Evolutionary conservation across 2,113 vertebrate species (phyloP), one percentile per base, ranked within the genome.

Genomic region (Onychostruthus taczanowskii): DNA sequence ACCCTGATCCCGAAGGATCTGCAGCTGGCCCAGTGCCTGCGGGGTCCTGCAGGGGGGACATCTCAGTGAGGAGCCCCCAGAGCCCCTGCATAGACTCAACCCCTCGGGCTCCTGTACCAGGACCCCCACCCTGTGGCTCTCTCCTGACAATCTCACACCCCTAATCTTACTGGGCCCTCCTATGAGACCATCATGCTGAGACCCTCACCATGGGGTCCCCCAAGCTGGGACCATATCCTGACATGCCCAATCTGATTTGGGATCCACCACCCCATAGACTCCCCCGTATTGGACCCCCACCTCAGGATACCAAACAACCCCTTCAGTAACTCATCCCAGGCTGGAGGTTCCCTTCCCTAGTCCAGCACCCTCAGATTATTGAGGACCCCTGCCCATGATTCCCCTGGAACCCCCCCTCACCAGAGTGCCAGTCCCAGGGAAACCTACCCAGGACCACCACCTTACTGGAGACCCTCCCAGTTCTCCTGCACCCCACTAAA

Each of bases 21-120:
- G 37, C 84, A 87, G 55, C 84, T 87, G 53, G 84, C 27, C 22
- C 33, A 39, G 33, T 22, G 37, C 37, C 53, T 31, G 30, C 30
- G 3, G 53, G 30, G 53, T 2, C 7, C 50, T 0, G 53, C 68
- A 11, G 7, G 0, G 84, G 63, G 7, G 63, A 44, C 22, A 37
- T 52, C 46, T 86, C 53, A 86, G 35, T 6, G 27, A 7, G 7
- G 26, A 76, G 4, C 11, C 26, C 50, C 62, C 20, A 14, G 28
- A 46, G 19, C 28, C 37, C 44, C 37, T 50, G 16, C 41, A 59
- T 44, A 39, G 27, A 47, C 33, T 10, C 41, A n/a, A 8, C 6
- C 6, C 13, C 23, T 30, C 10, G 4, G 24, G 13, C 18, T 11
- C 7, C 31, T 44, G 67, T 24, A 43, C 16, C 66, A 24, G 39